Percentiles rank a stretch among this genome's conserved stretches.
These are phyloP conservation scores for Chromobotia macracanthus DNA, from an alignment of 2,797 vertebrate genomes.

Conservation along the genomic window DNA sequence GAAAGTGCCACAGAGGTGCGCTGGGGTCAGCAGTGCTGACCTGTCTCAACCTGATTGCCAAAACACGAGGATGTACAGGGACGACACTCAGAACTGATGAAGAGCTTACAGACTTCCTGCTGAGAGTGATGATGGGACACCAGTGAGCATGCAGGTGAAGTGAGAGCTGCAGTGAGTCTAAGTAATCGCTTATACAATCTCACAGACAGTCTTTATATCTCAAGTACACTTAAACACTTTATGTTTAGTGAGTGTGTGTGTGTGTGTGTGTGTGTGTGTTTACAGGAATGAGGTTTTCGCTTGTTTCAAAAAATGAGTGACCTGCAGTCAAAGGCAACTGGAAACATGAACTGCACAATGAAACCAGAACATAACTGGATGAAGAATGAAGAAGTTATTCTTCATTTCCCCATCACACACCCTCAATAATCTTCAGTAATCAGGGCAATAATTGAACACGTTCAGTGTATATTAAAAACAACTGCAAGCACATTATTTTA, in stretches of 20 bases:
- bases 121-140: not conserved
- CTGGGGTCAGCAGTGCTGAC: constrained; percentile 31
- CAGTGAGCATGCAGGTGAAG: too few relatives aligned
- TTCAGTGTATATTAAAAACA: not conserved
- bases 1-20: not conserved
- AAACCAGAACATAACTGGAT: constrained; percentile 6
- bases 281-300: constrained; percentile 17
- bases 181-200: constrained; percentile 15
- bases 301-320: too few relatives aligned
- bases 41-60: constrained; percentile 51
- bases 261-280: constrained; percentile 5
- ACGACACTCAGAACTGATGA: constrained; percentile 47
- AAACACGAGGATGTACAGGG: constrained; percentile 45
- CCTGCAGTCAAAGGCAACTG: too few relatives aligned
- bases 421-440: constrained; percentile 5
- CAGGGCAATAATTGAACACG: not conserved
- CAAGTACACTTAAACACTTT: constrained; percentile 13
- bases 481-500: too few relatives aligned
- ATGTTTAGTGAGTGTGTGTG: not conserved
- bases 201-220: constrained; percentile 3
- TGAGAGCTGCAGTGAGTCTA: constrained; percentile 21
- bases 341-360: too few relatives aligned
- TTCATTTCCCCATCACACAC: not conserved
- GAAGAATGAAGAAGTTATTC: too few relatives aligned
- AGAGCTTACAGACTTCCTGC: constrained; percentile 27